phyloP scores from a whole-genome alignment of 2,888 invertebrate species.

The Drosophila hamatofila region DNA sequence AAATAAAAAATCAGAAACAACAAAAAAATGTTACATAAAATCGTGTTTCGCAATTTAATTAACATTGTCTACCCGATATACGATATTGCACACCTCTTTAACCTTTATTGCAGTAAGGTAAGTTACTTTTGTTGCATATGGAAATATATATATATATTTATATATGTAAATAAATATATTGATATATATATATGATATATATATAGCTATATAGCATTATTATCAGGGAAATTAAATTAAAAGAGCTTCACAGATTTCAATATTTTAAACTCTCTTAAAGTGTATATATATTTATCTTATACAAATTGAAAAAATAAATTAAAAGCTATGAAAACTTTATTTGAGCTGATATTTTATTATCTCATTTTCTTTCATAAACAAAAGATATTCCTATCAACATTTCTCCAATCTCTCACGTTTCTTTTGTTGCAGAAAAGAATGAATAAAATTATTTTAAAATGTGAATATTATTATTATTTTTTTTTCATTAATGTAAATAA shows the following conservation, averaged over 20 bases:
- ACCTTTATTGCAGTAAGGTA: conserved; percentile 9
- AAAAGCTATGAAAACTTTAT: too few relatives aligned
- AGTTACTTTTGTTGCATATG: neutral
- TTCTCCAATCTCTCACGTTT: neutral
- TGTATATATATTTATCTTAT: neutral
- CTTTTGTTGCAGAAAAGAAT: neutral
- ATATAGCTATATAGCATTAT: neutral
- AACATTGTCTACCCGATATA: neutral
- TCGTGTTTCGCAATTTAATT: conserved; percentile 43
- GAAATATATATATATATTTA: neutral
- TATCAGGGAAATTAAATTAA: neutral
- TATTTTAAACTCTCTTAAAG: neutral
- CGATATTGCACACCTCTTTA: conserved; percentile 21
- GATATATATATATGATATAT: too few relatives aligned
- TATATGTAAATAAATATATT: too few relatives aligned
- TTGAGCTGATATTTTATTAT: neutral
- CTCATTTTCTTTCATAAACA: neutral
- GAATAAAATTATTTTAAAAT: neutral
- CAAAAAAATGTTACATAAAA: conserved; percentile 31
- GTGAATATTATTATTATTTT: neutral
- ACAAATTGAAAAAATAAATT: too few relatives aligned
- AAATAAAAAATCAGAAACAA: neutral
- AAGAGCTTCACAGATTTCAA: neutral
- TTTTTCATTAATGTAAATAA: neutral
- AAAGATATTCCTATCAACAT: neutral